Base-by-base conservation (phyloP, 2,113 vertebrate species). In the Microcebus ravelobensis region DNA sequence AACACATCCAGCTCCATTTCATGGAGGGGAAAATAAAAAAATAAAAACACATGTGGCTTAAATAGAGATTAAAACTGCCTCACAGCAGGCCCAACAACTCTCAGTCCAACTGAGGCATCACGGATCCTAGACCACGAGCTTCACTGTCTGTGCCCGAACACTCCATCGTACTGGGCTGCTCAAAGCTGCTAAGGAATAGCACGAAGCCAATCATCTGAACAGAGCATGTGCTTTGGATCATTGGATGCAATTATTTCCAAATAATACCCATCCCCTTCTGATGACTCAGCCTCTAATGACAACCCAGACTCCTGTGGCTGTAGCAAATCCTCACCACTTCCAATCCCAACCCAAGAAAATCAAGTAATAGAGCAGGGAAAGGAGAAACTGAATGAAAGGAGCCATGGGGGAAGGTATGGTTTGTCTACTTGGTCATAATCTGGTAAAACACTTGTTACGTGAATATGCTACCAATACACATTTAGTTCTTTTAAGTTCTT, bases 101-200 rank as follows among this genome's bases (percentile, higher is more conserved):
- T 77, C 73, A 39, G 12, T 55, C 52, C 61, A n/a, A 8, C 4
- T 1, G 29, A 83, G 71, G 15, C 0, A 17, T 70, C 59, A 39
- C 0, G 0, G 68, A 12, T 45, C n/a, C 67, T 18, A 4, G 23
- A 11, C 85, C 57, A 48, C 36, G 1, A 14, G 21, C n/a, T 36
- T 23, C 20, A 4, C 12, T 2, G 8, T 15, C 29, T 65, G 2
- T 1, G 0, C 42, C 65, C 13, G 31, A 65, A 36, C 57, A n/a
- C 27, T 8, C n/a, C n/a, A 29, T 7, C 1, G 0, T 23, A 36
- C 15, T 39, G 17, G 71, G 84, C 27, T 1, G 0, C 20, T 39
- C 25, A 2, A 9, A 73, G 27, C 39, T 79, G 57, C 77, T 20
- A 9, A 29, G 76, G 71, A 23, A 79, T 76, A 81, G 36, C 6